Conservation (phyloP, 1,140 invertebrate genomes). For the Saccostrea glomerata region DNA sequence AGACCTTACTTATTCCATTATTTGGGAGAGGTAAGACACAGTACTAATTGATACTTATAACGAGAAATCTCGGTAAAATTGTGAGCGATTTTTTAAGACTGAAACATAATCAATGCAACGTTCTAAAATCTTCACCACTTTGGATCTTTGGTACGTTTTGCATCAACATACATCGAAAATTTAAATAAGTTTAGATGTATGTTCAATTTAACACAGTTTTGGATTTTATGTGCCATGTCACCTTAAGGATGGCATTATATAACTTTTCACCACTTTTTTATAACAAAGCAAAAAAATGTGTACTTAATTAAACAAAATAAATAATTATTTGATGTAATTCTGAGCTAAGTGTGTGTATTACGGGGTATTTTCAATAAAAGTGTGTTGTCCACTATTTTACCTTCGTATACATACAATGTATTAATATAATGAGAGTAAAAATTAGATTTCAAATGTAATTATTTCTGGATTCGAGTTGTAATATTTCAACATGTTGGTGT, state of each 20-base stretch:
- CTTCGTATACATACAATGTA: not conserved
- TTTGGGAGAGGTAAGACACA: not conserved
- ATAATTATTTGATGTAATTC: too few species aligned
- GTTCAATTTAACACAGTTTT: not conserved
- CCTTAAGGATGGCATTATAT: too few species aligned
- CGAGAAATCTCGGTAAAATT: not conserved
- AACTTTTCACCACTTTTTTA: too few species aligned
- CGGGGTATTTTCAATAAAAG: not conserved
- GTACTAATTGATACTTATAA: not conserved
- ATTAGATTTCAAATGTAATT: not conserved
- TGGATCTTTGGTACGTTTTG: not conserved
- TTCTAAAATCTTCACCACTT: not conserved
- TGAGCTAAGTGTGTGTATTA: too few species aligned
- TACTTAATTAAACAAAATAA: too few species aligned
- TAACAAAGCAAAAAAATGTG: too few species aligned
- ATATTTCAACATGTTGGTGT: not conserved
- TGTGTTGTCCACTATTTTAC: not conserved
- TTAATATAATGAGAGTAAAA: not conserved
- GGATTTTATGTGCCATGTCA: too few species aligned
- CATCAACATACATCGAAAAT: not conserved
- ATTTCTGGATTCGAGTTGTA: not conserved
- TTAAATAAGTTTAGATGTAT: not conserved
- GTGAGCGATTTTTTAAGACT: not conserved
- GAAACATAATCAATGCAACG: too few species aligned
- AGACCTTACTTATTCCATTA: not conserved